Conservation (phyloP, 2,888 invertebrate species). For the Erynnis tages region DNA sequence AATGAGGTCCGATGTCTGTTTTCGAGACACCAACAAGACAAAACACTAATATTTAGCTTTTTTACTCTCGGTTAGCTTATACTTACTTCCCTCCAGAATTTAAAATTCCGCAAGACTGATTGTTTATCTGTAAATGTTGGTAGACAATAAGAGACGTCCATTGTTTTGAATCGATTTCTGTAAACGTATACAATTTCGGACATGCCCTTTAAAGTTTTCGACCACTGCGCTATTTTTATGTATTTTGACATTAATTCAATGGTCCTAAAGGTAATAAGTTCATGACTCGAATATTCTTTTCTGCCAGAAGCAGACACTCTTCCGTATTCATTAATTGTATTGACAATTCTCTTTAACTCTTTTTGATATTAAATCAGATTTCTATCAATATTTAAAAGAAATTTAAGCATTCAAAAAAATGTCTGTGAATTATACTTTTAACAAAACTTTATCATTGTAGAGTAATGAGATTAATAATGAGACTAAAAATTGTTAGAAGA, state of each 20-base stretch:
- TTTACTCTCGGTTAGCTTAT: slow-evolving; percentile 7
- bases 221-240: not conserved
- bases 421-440: no score
- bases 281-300: no score
- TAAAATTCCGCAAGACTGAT: slow-evolving; percentile 19
- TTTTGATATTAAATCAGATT: no score
- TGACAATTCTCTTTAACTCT: no score
- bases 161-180: slow-evolving; percentile 4
- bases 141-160: slow-evolving; percentile 17
- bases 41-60: slow-evolving; percentile 10
- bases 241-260: not conserved
- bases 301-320: no score
- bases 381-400: no score
- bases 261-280: not conserved
- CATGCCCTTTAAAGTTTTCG: not conserved
- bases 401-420: no score
- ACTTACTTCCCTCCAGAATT: slow-evolving; percentile 14
- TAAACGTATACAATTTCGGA: slow-evolving; percentile 1
- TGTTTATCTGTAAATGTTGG: slow-evolving; percentile 10
- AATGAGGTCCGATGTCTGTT: not conserved
- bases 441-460: no score
- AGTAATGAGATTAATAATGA: no score
- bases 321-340: no score
- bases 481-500: no score
- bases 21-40: not conserved